Evolutionary conservation across 2,797 vertebrate species (phyloP), one percentile per base, ranked within the genome.

Genomic region (Ctenopoma multispine): DNA sequence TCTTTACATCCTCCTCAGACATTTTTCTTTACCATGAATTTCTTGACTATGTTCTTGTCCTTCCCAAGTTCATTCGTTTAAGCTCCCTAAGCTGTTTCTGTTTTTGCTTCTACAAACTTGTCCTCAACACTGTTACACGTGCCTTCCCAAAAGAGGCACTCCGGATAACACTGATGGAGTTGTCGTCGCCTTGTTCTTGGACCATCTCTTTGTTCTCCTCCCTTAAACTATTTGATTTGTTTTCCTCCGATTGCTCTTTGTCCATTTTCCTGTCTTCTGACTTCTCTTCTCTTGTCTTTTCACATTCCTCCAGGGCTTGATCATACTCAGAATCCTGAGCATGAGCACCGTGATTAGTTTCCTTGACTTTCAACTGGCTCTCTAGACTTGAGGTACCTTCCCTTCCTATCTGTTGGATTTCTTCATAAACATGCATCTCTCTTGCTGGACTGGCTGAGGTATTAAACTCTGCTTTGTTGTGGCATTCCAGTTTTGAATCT

Each of bases 101-200:
- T 59, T 75, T 53, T 63, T 47, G 12, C 36, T 65, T 80, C 82
- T 91, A 94, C 67, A 94, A 84, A 90, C 92, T 93, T 15, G 93
- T 94, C 84, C 90, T 91, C 54, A 94, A 46, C 10, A 93, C 89
- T 0, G 91, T 93, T 14, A 94, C 90, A 58, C 92, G 82, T 3
- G 91, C 69, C 51, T 87, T 92, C 47, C 87, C 82, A 21, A 92
- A 92, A 56, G 87, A 90, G 15, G 83, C 81, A 5, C 82, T 90
- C 57, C 70, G 84, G 56, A 66, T 76, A 21, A 79, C 51, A 5
- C 64, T 4, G 58, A 71, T 17, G 2, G 72, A 63, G 71, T 53
- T 64, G 71, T 56, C 65, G 63, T 54, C 27, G 8, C 43, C 59
- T 51, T 12, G 27, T 57, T 84, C 79, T 60, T 63, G 72, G 65